These are phyloP conservation scores for Tenthredo distinguenda DNA, from an alignment of 2,888 invertebrate genomes.

Conservation along the genomic window DNA sequence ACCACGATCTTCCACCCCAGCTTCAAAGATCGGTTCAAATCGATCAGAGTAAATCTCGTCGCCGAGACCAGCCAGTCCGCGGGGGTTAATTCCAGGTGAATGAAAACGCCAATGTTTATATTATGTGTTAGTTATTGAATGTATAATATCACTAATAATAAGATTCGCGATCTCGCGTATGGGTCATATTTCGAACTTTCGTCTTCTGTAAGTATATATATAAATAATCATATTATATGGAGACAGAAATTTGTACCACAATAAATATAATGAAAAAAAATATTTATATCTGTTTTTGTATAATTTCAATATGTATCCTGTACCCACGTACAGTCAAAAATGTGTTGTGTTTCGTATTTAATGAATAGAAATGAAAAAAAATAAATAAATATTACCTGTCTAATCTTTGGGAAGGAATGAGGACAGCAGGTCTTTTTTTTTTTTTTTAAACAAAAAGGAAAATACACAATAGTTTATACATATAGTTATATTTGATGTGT, in stretches of 20 bases:
- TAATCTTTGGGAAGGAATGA: background rate
- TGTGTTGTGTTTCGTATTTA: too few relatives aligned
- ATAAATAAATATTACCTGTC: too few relatives aligned
- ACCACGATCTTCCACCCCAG: conserved; percentile 87
- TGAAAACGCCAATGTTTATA: conserved; percentile 9
- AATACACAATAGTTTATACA: background rate
- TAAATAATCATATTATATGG: too few relatives aligned
- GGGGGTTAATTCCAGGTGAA: conserved; percentile 8
- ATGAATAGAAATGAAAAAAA: too few relatives aligned
- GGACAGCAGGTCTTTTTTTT: background rate
- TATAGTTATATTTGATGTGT: background rate
- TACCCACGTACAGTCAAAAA: too few relatives aligned
- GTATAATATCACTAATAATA: conserved; percentile 7
- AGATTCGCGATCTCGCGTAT: background rate
- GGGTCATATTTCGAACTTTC: background rate
- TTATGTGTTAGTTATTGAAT: conserved; percentile 6
- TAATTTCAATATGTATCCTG: background rate
- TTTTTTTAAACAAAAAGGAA: background rate
- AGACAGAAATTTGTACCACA: background rate
- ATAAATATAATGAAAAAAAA: background rate
- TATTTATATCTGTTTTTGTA: background rate
- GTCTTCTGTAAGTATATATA: background rate
- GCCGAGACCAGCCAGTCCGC: background rate
- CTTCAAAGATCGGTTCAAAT: conserved; percentile 84
- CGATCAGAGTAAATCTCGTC: conserved; percentile 75